Base-by-base conservation (phyloP, 2,888 invertebrate genomes). In the Globia sparganii region DNA sequence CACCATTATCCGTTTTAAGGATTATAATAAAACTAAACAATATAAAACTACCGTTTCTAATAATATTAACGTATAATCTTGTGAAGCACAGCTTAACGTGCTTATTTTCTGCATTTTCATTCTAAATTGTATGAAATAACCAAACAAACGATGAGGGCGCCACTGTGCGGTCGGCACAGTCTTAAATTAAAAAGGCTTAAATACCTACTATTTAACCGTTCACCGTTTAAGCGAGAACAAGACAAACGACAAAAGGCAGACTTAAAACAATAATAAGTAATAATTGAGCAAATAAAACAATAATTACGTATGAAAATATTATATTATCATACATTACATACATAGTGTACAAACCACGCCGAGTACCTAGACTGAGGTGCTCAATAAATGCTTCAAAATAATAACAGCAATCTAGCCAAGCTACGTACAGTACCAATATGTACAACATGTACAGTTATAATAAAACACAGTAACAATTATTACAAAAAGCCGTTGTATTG, bases 301-400 rank as follows among this genome's bases (percentile, higher is more conserved):
- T 46, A 64, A 31, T 65, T 71, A 53, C 71, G 85, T 94, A 94
- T 86, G 91, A 96, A 96, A 95, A 96, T 95, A 95, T 91, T 93
- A 91, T 94, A 94, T 93, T 92, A 93, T 94, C 82, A 92, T 93
- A 94, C 91, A 93, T 88, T 91, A 93, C 88, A 93, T 92, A 94
- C 92, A 94, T 86, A 88, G 93, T 91, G 92, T 94, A 94, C 92
- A 95, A 93, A 93, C 90, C 94, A 92, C 91, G 91, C 89, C 90
- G 87, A 91, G 91, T 91, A 91, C 88, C 91, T 87, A 89, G 88
- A 89, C 88, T 89, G 90, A 90, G 88, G 93, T 93, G 94, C 91
- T 90, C 87, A 90, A 82, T 91, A 94, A 93, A 94, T 92, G 93
- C 91, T 91, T 92, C 89, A 80, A 92, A 92, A 93, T 87, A 86